Evolutionary conservation across 2,888 invertebrate species (phyloP), one percentile per base, ranked within the genome.

Genomic region (Ditula angustiorana): DNA sequence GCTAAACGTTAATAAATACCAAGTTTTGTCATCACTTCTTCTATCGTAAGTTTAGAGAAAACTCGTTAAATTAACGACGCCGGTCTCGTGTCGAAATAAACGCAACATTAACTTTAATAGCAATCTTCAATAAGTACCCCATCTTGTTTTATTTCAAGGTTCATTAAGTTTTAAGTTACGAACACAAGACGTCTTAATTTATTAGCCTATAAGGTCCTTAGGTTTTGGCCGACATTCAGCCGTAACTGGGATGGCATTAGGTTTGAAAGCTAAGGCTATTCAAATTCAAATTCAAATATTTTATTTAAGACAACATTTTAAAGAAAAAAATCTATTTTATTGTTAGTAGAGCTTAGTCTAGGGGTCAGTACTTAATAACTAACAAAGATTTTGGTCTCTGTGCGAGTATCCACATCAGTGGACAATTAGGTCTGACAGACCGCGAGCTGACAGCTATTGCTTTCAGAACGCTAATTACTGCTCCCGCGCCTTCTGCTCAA

Each of bases 61-160:
- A 47, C 33, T 58, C 58, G 24, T 58, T 58, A 58, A 58, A 35
- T 58, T 35, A 47, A 58, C 58, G 58, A 58, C 47, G 33, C 26
- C n/a, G n/a, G n/a, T 26, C 33, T 46, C 21, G 57, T 44, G 57
- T 57, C 33, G 23, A 58, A 58, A 58, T 47, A 58, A 58, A 47
- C 47, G 58, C 58, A 47, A 47, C 58, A 47, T 58, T 58, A 58
- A 47, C 47, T 58, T 58, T 47, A 47, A 58, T 35, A 33, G 11
- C 58, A 33, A 57, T 58, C 58, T 58, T 47, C 35, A 47, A 58
- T 47, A 47, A 58, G 58, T 47, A 26, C 41, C 33, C 41, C 57
- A 30, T 47, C 46, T 24, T 58, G 46, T 47, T 35, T 58, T 35
- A 33, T 58, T 47, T 47, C 47, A 47, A 33, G 33, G 47, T 47